Conservation (phyloP, 92 coral and sea anemone genomes). For the Epizoanthus stellaris region DNA sequence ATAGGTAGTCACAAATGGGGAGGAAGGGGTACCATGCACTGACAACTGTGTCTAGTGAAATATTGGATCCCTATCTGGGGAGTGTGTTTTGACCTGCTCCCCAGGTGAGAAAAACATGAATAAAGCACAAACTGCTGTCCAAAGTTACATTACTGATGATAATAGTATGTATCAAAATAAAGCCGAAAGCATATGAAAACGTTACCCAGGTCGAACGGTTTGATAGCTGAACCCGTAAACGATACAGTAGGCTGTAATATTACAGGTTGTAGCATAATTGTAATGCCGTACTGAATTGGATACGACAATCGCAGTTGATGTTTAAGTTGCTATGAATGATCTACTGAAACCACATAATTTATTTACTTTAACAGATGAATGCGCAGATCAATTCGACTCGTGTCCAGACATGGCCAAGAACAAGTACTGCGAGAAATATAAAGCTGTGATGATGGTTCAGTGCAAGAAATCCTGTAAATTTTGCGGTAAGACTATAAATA, state of each 20-base stretch:
- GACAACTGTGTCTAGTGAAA: too few relatives aligned
- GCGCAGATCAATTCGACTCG: conserved; percentile 88
- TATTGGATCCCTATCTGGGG: too few relatives aligned
- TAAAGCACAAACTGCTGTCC: too few relatives aligned
- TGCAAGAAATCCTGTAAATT: conserved; percentile 94
- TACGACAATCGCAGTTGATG: not conserved
- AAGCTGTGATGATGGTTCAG: conserved; percentile 80
- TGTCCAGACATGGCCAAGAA: conserved; percentile 97
- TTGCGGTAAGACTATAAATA: conserved; percentile 70
- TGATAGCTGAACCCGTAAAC: too few relatives aligned
- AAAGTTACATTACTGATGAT: not conserved
- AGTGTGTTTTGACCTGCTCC: too few relatives aligned
- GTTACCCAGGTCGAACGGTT: too few relatives aligned
- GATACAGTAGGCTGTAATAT: too few relatives aligned
- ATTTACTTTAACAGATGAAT: conserved; percentile 62
- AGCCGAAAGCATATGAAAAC: not conserved
- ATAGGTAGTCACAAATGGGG: too few relatives aligned
- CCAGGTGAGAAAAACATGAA: too few relatives aligned
- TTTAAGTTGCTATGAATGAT: not conserved
- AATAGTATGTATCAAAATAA: not conserved
- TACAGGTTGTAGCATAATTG: too few relatives aligned
- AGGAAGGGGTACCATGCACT: too few relatives aligned
- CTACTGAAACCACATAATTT: not conserved
- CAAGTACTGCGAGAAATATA: conserved; percentile 81
- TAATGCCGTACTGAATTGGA: too few relatives aligned